Conservation (phyloP, 2,797 vertebrate genomes). For the Darevskia nairensis region DNA sequence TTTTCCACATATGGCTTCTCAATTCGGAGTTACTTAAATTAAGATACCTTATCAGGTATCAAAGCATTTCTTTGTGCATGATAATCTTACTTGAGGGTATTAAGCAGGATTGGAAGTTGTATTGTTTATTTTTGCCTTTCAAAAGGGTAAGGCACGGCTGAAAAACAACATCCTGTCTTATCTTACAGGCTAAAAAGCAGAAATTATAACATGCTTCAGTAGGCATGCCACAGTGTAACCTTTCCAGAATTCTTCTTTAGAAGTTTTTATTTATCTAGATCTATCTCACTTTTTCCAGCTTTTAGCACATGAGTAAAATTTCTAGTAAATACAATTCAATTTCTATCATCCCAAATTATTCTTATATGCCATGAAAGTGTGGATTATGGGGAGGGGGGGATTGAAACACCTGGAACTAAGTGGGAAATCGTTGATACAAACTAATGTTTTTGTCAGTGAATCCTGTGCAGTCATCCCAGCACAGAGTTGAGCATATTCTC, state of each 20-base stretch:
- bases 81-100: background rate
- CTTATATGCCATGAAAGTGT: background rate
- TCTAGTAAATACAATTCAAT: background rate
- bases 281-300: conserved; percentile 34
- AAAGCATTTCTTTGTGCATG: conserved; percentile 15
- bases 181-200: conserved; percentile 53
- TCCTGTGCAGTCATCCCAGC: background rate
- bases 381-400: background rate
- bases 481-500: background rate
- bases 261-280: conserved; percentile 26
- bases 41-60: conserved; percentile 35
- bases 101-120: background rate
- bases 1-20: conserved; percentile 77
- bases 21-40: conserved; percentile 70
- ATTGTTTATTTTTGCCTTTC: conserved; percentile 18
- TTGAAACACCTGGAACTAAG: conserved; percentile 21
- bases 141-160: conserved; percentile 35
- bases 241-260: conserved; percentile 47
- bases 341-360: conserved; percentile 29
- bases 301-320: conserved; percentile 23
- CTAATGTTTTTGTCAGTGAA: background rate
- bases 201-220: conserved; percentile 36
- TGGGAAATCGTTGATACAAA: conserved; percentile 14
- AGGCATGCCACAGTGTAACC: conserved; percentile 23
- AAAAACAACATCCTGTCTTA: conserved; percentile 53